phyloP scores from a whole-genome alignment of 2,888 invertebrate species.

The Drosophila tanythrix region DNA sequence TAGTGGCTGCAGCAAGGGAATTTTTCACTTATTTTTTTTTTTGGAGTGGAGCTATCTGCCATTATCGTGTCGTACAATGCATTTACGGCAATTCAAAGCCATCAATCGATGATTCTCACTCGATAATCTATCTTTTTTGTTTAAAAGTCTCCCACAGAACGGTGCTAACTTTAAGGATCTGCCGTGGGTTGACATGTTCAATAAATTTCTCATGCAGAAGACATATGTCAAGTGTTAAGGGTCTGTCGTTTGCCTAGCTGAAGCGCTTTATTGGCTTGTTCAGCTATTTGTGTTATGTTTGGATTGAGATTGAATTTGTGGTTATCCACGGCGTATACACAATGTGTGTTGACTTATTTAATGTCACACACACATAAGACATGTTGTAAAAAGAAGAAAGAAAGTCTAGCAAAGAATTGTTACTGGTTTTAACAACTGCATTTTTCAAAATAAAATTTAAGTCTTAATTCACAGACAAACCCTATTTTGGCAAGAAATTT shows the following conservation, averaged over 20 bases:
- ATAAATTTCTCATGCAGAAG: slow-evolving; percentile 54
- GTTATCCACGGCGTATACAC: slow-evolving; percentile 53
- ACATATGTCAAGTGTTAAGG: slow-evolving; percentile 44
- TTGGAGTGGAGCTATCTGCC: slow-evolving; percentile 30
- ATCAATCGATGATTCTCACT: slow-evolving; percentile 66
- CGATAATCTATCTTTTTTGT: slow-evolving; percentile 33
- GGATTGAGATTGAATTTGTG: slow-evolving; percentile 39
- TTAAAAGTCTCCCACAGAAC: background rate
- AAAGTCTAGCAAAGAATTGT: background rate
- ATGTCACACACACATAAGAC: slow-evolving; percentile 16
- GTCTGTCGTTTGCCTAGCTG: slow-evolving; percentile 9
- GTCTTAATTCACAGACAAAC: background rate
- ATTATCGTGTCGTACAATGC: slow-evolving; percentile 68
- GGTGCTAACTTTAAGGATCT: slow-evolving; percentile 7
- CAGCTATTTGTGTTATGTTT: slow-evolving; percentile 24
- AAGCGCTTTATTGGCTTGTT: slow-evolving; percentile 51
- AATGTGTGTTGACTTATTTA: slow-evolving; percentile 28
- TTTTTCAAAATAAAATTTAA: background rate
- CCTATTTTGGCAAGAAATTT: background rate
- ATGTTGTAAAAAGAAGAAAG: background rate
- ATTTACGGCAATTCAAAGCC: slow-evolving; percentile 54
- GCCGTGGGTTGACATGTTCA: slow-evolving; percentile 39
- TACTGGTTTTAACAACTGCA: background rate
- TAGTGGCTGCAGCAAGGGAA: slow-evolving; percentile 14
- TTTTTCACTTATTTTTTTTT: background rate